These are phyloP conservation scores for Poeciliopsis retropinna DNA, from an alignment of 2,113 vertebrate genomes.

Conservation along the genomic window DNA sequence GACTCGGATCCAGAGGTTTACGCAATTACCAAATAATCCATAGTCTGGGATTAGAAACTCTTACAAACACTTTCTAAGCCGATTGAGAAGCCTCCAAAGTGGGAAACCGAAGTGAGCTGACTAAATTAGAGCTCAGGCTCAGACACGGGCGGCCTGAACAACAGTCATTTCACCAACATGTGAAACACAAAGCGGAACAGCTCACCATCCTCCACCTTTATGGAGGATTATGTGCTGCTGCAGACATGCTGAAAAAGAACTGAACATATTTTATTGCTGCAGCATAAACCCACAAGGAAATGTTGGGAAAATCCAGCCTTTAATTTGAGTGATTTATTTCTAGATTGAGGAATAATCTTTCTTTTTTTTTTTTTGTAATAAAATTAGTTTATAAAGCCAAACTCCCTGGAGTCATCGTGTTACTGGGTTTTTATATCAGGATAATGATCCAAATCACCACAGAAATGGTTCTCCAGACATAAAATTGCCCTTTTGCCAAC, in stretches of 20 bases:
- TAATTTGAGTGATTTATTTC: background rate
- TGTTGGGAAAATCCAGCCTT: background rate
- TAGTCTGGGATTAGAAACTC: background rate
- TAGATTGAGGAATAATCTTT: no score
- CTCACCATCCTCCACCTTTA: no score
- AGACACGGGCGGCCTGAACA: conserved; percentile 25
- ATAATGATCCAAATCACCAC: no score
- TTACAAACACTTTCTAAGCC: conserved; percentile 18
- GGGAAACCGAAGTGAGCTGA: conserved; percentile 10
- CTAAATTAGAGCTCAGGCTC: conserved; percentile 3
- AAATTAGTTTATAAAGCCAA: no score
- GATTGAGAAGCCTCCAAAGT: conserved; percentile 8
- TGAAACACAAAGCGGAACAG: conserved; percentile 46
- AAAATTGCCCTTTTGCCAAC: no score
- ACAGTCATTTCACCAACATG: conserved; percentile 30
- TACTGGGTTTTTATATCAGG: no score
- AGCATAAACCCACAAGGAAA: background rate
- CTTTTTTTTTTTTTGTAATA: no score
- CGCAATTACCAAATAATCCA: conserved; percentile 8
- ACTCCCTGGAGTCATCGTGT: no score
- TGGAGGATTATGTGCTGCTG: background rate
- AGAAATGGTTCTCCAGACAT: no score
- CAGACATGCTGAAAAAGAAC: background rate
- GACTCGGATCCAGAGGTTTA: conserved; percentile 13
- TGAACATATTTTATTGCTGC: background rate